Percentiles rank a stretch among this genome's conserved stretches.
Conservation (phyloP, 35 echinoderm and acorn worm species). For the Anneissia japonica region DNA sequence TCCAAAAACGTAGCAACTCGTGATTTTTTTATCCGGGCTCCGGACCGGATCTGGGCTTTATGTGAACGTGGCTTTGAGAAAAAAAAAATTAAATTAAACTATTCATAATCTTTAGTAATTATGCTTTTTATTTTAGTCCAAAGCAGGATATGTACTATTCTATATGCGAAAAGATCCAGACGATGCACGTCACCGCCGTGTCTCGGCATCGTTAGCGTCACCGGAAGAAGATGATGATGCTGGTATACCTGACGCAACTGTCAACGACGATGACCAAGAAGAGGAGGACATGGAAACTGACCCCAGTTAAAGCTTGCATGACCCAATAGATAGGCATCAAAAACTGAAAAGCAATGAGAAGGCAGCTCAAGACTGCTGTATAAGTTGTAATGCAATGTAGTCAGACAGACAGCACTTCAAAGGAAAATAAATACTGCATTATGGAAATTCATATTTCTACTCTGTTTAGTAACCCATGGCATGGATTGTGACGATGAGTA, state of each 20-base stretch:
- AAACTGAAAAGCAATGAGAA: not conserved
- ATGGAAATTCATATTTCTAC: too few relatives aligned
- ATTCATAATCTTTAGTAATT: not conserved
- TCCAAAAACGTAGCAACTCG: too few relatives aligned
- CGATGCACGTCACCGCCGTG: not conserved
- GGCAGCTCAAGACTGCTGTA: too few relatives aligned
- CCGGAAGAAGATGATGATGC: not conserved
- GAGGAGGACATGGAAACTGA: not conserved
- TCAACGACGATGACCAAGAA: not conserved
- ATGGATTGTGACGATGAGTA: too few relatives aligned
- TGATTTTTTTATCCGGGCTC: too few relatives aligned
- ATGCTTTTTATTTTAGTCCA: slow-evolving; percentile 46
- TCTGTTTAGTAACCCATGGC: too few relatives aligned
- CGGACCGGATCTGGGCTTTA: too few relatives aligned
- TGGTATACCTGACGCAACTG: not conserved
- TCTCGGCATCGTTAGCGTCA: not conserved
- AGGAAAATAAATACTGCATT: too few relatives aligned
- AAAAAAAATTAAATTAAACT: not conserved
- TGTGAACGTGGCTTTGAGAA: too few relatives aligned
- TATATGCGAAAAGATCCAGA: slow-evolving; percentile 74
- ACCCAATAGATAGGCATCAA: not conserved
- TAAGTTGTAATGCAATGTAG: too few relatives aligned
- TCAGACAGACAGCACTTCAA: too few relatives aligned
- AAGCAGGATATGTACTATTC: slow-evolving; percentile 94
- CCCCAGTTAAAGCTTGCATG: not conserved